These are phyloP conservation scores for Phoeniculus purpureus DNA, from an alignment of 2,797 vertebrate genomes.

Conservation along the genomic window DNA sequence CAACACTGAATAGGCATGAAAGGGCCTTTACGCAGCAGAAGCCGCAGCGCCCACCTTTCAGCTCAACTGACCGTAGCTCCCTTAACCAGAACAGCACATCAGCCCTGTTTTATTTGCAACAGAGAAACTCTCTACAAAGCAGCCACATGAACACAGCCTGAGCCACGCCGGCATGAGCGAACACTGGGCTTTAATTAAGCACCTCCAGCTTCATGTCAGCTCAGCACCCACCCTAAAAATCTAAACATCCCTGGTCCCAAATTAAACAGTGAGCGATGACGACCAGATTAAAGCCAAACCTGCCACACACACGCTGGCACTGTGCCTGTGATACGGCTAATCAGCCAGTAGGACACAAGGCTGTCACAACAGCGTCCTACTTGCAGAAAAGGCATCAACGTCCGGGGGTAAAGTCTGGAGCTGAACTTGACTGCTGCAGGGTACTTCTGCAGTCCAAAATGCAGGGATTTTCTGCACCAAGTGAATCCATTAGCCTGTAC, in stretches of 20 bases:
- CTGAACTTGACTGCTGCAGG: not conserved
- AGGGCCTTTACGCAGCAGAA: not conserved
- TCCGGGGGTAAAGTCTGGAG: fast-evolving
- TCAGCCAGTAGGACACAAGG: not conserved
- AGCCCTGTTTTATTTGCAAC: fast-evolving
- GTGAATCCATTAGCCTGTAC: not conserved
- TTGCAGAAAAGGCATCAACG: not conserved
- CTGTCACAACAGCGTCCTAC: not conserved
- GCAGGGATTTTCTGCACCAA: not conserved
- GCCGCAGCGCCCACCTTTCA: not conserved
- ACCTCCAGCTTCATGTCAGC: not conserved
- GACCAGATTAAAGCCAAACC: not conserved
- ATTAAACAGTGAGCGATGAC: not conserved
- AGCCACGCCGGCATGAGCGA: not conserved
- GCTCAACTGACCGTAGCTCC: not conserved
- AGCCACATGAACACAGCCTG: not conserved
- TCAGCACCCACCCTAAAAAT: not conserved
- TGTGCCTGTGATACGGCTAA: not conserved
- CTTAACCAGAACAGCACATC: fast-evolving
- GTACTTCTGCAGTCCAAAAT: not conserved
- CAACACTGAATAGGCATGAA: not conserved
- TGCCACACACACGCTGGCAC: not conserved
- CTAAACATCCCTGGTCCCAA: not conserved
- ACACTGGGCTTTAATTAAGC: not conserved
- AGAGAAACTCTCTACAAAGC: not conserved